Evolutionary conservation across 2,797 vertebrate species (phyloP).

Genomic region (Alectoris magna): DNA sequence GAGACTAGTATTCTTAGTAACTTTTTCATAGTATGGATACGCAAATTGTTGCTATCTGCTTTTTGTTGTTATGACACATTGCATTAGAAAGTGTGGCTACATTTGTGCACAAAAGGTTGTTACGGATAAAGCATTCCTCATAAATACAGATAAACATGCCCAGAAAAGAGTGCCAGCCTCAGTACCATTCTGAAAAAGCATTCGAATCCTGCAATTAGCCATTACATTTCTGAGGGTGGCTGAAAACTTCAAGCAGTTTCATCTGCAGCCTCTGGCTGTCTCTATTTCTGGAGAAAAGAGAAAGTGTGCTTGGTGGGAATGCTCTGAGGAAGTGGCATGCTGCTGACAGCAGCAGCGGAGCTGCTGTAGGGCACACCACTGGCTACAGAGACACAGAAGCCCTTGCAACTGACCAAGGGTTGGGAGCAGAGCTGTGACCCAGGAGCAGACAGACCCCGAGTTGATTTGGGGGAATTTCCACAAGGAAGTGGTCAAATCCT

Average conservation of each 20-base stretch:
- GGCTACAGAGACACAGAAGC: fast-evolving
- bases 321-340: fast-evolving
- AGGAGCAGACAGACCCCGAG: fast-evolving
- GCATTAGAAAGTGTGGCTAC: not conserved
- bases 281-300: not conserved
- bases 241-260: not conserved
- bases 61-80: not conserved
- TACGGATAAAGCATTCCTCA: not conserved
- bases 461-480: fast-evolving
- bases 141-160: not conserved
- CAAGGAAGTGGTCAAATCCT: not conserved
- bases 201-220: not conserved
- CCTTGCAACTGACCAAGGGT: not conserved
- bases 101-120: fast-evolving
- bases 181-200: not conserved
- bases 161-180: not conserved
- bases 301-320: fast-evolving
- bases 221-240: not conserved
- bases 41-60: fast-evolving
- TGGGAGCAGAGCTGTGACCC: not conserved
- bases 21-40: not conserved
- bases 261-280: not conserved
- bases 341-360: not conserved
- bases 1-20: not conserved
- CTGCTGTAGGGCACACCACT: not conserved